phyloP scores from a whole-genome alignment of 2,888 invertebrate species.

The Frankliniella intonsa region DNA sequence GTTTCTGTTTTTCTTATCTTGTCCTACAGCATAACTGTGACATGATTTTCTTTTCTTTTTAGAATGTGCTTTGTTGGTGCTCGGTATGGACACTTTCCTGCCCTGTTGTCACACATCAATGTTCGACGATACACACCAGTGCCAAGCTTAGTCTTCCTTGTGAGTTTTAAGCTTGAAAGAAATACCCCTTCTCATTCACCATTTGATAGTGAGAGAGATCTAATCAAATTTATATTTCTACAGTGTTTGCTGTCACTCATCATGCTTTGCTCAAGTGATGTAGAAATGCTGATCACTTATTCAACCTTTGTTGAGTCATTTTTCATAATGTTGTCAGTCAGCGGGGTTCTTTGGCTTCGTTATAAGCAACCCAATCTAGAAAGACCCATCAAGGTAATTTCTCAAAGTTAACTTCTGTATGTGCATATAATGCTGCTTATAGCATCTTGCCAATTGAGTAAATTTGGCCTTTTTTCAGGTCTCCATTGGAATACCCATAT shows the following conservation, averaged over 20 bases:
- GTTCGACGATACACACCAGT: conserved; percentile 69
- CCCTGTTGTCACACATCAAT: conserved; percentile 72
- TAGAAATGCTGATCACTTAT: conserved; percentile 83
- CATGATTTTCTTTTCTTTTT: conserved; percentile 34
- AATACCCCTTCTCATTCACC: not conserved
- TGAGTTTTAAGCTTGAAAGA: conserved; percentile 47
- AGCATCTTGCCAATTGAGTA: conserved; percentile 4
- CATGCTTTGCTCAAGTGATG: conserved; percentile 79
- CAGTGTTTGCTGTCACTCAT: conserved; percentile 78
- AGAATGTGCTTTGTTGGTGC: conserved; percentile 89
- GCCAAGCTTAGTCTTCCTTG: conserved; percentile 77
- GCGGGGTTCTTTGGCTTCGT: conserved; percentile 77
- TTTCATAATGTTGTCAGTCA: conserved; percentile 82
- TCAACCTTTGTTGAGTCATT: conserved; percentile 89
- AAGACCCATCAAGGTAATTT: conserved; percentile 74
- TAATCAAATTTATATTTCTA: conserved; percentile 38
- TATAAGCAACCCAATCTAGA: conserved; percentile 71
- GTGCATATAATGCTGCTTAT: not conserved
- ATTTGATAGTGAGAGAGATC: not conserved
- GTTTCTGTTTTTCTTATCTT: not conserved
- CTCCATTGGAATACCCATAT: conserved; percentile 65
- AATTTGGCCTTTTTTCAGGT: conserved; percentile 52
- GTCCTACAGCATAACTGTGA: not conserved
- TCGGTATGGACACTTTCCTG: conserved; percentile 81
- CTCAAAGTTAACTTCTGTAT: not conserved